Percentiles rank a stretch among this genome's conserved stretches.
phyloP scores from a whole-genome alignment of 2,113 vertebrate species.

The Eulacestoma nigropectus region DNA sequence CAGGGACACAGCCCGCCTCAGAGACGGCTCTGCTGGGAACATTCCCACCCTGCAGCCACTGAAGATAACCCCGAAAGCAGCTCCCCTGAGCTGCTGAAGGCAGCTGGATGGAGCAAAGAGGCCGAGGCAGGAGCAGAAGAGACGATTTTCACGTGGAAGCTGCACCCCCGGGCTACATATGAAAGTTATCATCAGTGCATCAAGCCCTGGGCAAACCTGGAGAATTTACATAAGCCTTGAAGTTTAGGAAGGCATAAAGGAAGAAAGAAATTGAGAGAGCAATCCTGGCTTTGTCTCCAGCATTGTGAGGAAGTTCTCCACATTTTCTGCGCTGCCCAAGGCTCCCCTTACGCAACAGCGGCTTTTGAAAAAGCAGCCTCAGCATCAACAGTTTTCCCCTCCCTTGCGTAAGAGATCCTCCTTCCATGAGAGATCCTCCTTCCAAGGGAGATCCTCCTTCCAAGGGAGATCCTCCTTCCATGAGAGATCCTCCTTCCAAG shows the following conservation, averaged over 20 bases:
- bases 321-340: not conserved
- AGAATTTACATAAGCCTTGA: constrained; percentile 6
- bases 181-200: not conserved
- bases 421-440: not conserved
- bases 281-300: not conserved
- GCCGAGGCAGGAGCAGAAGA: not conserved
- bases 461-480: not conserved
- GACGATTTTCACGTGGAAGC: not conserved
- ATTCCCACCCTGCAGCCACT: not conserved
- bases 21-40: not conserved
- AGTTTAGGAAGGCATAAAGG: not conserved
- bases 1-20: not conserved
- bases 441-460: not conserved
- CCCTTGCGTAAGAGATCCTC: not conserved
- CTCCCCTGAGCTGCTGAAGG: not conserved
- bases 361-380: constrained; percentile 26
- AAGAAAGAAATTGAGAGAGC: not conserved
- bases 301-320: not conserved
- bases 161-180: not conserved
- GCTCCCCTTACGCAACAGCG: not conserved
- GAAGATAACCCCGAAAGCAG: not conserved
- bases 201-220: not conserved
- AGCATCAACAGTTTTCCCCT: not conserved
- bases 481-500: not conserved
- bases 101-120: not conserved